Percentiles rank a stretch among this genome's conserved stretches.
Evolutionary conservation across 2,797 vertebrate species (phyloP).

Genomic region (Ctenosaura bakeri): DNA sequence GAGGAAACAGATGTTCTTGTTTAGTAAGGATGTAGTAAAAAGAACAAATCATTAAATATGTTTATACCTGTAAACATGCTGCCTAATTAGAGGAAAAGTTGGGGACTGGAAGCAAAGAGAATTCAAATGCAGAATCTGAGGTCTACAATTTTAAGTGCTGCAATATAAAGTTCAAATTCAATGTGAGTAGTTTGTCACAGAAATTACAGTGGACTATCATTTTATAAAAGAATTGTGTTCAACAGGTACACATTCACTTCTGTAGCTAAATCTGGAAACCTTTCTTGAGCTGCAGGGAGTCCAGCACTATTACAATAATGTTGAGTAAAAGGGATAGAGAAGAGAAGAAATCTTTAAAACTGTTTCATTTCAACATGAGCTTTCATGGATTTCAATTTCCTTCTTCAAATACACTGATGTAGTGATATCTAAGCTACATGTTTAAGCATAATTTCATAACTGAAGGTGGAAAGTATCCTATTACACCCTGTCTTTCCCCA

Average conservation of each 20-base stretch:
- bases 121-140: constrained; percentile 62
- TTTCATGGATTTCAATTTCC: too few relatives aligned
- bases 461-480: too few relatives aligned
- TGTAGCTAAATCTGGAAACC: background rate
- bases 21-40: constrained; percentile 70
- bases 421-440: too few relatives aligned
- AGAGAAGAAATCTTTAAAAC: too few relatives aligned
- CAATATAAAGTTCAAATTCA: background rate
- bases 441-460: too few relatives aligned
- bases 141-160: background rate
- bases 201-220: background rate
- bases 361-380: too few relatives aligned
- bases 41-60: constrained; percentile 72
- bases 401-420: too few relatives aligned
- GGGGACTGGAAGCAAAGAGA: constrained; percentile 61
- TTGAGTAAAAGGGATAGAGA: background rate
- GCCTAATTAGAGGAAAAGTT: constrained; percentile 62
- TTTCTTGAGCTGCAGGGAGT: background rate
- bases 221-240: background rate
- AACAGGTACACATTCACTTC: background rate
- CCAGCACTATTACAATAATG: background rate
- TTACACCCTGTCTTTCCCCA: too few relatives aligned
- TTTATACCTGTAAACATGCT: constrained; percentile 66
- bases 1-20: constrained; percentile 71
- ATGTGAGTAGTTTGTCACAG: background rate